phyloP scores from a whole-genome alignment of 2,888 invertebrate species.

The Dermolepida albohirtum region DNA sequence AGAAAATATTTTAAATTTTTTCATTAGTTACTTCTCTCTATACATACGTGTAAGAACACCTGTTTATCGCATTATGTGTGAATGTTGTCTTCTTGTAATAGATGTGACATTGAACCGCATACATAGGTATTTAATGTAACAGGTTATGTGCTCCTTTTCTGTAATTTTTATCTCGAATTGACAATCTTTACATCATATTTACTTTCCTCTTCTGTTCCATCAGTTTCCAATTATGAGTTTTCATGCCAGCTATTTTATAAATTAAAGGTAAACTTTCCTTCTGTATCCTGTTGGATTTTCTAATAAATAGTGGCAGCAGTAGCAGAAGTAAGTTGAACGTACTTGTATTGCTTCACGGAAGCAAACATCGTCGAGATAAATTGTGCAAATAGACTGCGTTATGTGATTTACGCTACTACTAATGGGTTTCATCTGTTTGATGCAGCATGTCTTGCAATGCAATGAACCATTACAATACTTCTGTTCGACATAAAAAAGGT shows the following conservation, averaged over 20 bases:
- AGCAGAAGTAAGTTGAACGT: constrained; percentile 39
- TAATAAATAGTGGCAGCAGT: constrained; percentile 39
- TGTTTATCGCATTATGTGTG: constrained; percentile 26
- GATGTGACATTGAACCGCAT: constrained; percentile 34
- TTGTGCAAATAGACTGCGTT: constrained; percentile 39
- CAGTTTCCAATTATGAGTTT: constrained; percentile 7
- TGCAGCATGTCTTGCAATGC: constrained; percentile 29
- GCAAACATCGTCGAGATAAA: constrained; percentile 35
- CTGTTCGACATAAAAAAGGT: constrained; percentile 1
- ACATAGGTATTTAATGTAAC: constrained; percentile 35
- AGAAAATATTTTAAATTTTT: too few species aligned
- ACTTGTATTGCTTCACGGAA: constrained; percentile 39
- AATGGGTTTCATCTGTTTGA: constrained; percentile 37
- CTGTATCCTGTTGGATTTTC: constrained; percentile 17
- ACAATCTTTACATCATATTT: constrained; percentile 32
- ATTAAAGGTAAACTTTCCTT: constrained; percentile 26
- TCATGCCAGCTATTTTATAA: constrained; percentile 10
- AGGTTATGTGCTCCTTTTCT: constrained; percentile 30
- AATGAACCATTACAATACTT: constrained; percentile 28
- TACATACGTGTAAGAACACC: constrained; percentile 8
- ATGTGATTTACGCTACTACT: constrained; percentile 36
- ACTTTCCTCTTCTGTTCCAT: constrained; percentile 24
- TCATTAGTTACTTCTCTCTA: not conserved
- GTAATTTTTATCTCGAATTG: constrained; percentile 30
- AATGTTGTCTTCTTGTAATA: constrained; percentile 30